phyloP scores from a whole-genome alignment of 2,797 vertebrate genomes.

The Eremophila alpestris region DNA sequence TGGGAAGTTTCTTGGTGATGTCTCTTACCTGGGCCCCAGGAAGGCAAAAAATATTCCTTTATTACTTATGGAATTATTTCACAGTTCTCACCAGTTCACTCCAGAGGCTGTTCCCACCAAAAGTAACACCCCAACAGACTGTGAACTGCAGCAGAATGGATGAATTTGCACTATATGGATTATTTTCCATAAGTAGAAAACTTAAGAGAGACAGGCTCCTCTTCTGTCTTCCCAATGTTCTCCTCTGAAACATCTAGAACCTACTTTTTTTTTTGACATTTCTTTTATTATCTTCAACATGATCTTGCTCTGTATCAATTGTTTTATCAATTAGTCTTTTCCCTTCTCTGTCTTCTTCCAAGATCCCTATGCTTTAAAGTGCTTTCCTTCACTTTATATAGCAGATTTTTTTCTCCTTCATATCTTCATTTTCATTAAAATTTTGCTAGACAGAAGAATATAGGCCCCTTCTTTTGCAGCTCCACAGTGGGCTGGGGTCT shows the following conservation, averaged over 20 bases:
- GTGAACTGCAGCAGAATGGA: neutral
- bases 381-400: neutral
- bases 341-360: neutral
- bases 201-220: neutral
- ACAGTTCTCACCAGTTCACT: neutral
- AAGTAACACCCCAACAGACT: neutral
- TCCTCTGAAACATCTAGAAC: neutral
- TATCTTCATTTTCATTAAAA: neutral
- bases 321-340: neutral
- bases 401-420: neutral
- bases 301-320: neutral
- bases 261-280: neutral
- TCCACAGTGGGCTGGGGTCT: neutral
- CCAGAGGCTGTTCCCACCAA: neutral
- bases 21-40: neutral
- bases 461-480: neutral
- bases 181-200: neutral
- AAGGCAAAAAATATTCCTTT: neutral
- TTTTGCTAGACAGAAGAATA: neutral
- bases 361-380: neutral
- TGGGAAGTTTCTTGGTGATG: neutral
- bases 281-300: neutral
- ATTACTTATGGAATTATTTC: neutral
- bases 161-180: neutral
- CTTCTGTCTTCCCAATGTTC: neutral